Evolutionary conservation across 1,140 invertebrate genomes (phyloP).

Genomic region (Drosophila aff.): DNA sequence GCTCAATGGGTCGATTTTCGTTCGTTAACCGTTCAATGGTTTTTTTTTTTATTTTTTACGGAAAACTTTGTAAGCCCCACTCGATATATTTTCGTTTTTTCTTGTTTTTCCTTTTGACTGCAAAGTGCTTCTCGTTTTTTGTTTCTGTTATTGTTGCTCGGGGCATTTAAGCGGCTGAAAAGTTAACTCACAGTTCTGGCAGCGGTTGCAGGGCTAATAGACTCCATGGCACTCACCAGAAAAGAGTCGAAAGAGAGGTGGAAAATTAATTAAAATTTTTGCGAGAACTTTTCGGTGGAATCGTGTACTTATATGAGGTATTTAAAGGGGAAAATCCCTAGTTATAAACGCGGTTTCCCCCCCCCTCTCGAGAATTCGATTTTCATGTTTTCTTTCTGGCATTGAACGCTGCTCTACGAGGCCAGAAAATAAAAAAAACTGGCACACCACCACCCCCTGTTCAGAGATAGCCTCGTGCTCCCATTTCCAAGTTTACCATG

Average conservation of each 20-base stretch:
- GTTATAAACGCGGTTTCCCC: too few relatives aligned
- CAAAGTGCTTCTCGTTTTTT: constrained; percentile 31
- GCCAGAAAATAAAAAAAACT: constrained; percentile 40
- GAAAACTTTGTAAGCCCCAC: constrained; percentile 53
- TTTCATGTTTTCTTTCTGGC: constrained; percentile 23
- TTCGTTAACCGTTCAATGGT: constrained; percentile 69
- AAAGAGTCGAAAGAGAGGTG: constrained; percentile 26
- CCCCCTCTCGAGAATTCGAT: not conserved
- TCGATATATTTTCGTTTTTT: constrained; percentile 31
- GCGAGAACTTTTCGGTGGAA: constrained; percentile 4
- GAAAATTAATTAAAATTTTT: constrained; percentile 48
- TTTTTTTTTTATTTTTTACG: constrained; percentile 61
- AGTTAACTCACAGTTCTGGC: constrained; percentile 62
- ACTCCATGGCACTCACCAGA: constrained; percentile 62
- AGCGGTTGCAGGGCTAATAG: constrained; percentile 13
- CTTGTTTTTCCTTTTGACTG: constrained; percentile 14
- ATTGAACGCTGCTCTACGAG: constrained; percentile 47
- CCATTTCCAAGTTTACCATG: constrained; percentile 81
- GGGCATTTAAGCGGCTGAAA: constrained; percentile 44
- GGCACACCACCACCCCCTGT: constrained; percentile 27
- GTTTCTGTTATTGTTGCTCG: constrained; percentile 35
- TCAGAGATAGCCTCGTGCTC: constrained; percentile 72
- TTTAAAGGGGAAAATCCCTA: not conserved
- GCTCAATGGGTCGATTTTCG: constrained; percentile 65
- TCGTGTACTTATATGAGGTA: not conserved